phyloP scores from a whole-genome alignment of 2,113 vertebrate species.

The Macrotis lagotis region DNA sequence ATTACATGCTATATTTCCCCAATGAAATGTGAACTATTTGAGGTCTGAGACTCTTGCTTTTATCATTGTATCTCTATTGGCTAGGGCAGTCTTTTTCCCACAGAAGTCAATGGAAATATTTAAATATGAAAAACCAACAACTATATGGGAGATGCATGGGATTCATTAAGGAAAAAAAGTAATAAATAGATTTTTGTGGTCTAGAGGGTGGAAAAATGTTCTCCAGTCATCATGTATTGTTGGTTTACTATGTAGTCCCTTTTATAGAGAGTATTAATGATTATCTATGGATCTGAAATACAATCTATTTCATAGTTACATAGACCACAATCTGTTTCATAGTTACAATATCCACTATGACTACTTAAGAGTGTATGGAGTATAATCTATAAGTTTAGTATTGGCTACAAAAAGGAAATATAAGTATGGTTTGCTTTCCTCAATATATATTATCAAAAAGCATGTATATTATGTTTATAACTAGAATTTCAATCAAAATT shows the following conservation, averaged over 20 bases:
- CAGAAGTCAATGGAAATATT: neutral
- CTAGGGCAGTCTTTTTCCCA: neutral
- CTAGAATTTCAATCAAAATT: too few species aligned
- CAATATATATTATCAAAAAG: too few species aligned
- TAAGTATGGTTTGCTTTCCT: too few species aligned
- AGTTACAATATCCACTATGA: neutral
- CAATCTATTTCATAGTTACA: neutral
- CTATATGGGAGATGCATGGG: neutral
- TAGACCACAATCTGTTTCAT: neutral
- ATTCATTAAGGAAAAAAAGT: neutral
- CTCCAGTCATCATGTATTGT: neutral
- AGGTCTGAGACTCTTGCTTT: neutral
- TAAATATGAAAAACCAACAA: neutral
- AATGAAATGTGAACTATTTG: neutral
- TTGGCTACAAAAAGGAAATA: too few species aligned
- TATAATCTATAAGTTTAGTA: too few species aligned
- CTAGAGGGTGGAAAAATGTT: neutral
- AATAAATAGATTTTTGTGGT: neutral
- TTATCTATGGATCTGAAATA: neutral
- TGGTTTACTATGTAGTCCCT: neutral
- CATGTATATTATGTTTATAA: too few species aligned
- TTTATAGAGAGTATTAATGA: neutral
- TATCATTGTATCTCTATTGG: neutral
- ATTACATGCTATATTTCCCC: neutral
- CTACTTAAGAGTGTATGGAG: too few species aligned